Percentiles rank a stretch among this genome's conserved stretches.
These are phyloP conservation scores for Caenorhabditis uteleia DNA, from an alignment of 2,888 invertebrate species.

Conservation along the genomic window DNA sequence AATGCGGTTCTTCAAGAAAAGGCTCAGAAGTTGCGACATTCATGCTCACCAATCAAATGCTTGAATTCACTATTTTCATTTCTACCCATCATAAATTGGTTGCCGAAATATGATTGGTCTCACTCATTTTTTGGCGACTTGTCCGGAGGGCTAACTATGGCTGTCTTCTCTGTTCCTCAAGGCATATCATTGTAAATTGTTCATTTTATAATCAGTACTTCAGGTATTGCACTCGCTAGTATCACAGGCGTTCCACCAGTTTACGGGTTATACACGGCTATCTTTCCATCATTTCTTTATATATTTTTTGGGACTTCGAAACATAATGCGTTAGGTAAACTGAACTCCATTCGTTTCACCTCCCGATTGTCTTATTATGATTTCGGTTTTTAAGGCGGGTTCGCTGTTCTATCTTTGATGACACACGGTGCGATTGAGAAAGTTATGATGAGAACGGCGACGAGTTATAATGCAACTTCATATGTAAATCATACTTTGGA, in stretches of 20 bases:
- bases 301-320: conserved; percentile 68
- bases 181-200: conserved; percentile 24
- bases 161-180: conserved; percentile 66
- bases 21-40: conserved; percentile 19
- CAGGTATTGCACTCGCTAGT: conserved; percentile 67
- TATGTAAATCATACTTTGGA: conserved; percentile 46
- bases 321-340: conserved; percentile 66
- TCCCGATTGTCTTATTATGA: too few species aligned
- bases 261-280: conserved; percentile 67
- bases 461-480: conserved; percentile 45
- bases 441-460: conserved; percentile 48
- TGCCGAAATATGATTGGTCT: conserved; percentile 63
- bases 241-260: conserved; percentile 68
- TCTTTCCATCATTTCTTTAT: conserved; percentile 68
- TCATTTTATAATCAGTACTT: conserved; percentile 1
- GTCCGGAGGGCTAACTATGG: conserved; percentile 67
- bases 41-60: conserved; percentile 33
- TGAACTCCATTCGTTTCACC: conserved; percentile 17
- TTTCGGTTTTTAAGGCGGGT: conserved; percentile 51
- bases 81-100: conserved; percentile 49
- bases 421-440: conserved; percentile 66
- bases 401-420: conserved; percentile 66
- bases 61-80: conserved; percentile 37
- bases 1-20: conserved; percentile 37
- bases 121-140: conserved; percentile 66